Base-by-base conservation (phyloP, 2,797 vertebrate genomes). In the Chaunax sp. region DNA sequence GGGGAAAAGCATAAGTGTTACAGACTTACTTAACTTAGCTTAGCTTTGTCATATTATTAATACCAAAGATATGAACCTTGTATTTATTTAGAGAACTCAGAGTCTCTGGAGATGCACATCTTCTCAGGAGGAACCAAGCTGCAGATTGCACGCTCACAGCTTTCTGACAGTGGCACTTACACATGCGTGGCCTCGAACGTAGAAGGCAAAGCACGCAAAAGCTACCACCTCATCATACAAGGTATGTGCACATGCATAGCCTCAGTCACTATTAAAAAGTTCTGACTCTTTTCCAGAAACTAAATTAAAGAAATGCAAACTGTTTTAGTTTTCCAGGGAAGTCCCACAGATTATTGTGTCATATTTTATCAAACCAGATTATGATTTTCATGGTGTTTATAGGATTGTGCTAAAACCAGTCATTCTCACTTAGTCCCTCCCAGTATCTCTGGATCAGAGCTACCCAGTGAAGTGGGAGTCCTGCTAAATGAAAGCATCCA, bases 111-210 rank as follows among this genome's bases (percentile, higher is more conserved):
- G 81, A 92, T 96, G 90, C 95, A 96, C 87, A 94, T 99, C 90
- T 94, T 98, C 72, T 96, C 96, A 33, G 97, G 96, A 47, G 97
- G 98, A 62, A 94, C 92, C 68, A 98, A 96, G 85, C 92, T 99
- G 75, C 97, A 98, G 88, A 96, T 99, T 5, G 86, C 94, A 47
- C 95, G 93, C 28, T 93, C 95, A 23, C 95, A 97, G 87, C 92
- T 88, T 46, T 92, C 94, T 12, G 96, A 99, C 74, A 92, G 93
- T 15, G 96, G 95, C 63, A 95, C 92, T 33, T 99, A 97, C 75
- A 96, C 82, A 0, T 99, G 98, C 72, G 67, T 97, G 81, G 97
- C 97, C 18, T 96, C 96, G 56, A 99, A 98, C 5, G 58, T 92
- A 59, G 96, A 98, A 82, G 98, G 98, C 50, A 94, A 94, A 82